Conservation (phyloP, 2,888 invertebrate species). For the Molanna angustata region DNA sequence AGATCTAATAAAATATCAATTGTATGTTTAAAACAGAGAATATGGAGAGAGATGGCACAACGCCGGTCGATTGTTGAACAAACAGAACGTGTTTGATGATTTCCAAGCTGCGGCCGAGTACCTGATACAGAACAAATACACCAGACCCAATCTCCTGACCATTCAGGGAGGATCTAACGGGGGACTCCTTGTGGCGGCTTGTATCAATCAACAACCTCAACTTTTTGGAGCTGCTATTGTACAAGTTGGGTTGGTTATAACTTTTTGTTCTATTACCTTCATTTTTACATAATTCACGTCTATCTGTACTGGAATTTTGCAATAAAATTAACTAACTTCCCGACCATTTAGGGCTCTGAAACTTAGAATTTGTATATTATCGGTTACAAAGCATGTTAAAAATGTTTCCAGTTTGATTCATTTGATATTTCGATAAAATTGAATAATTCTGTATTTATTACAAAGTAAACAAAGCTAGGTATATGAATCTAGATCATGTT, state of each 20-base stretch:
- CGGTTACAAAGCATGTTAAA: no score
- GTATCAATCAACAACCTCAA: conserved; percentile 92
- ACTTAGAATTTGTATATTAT: no score
- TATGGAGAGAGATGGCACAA: conserved; percentile 98
- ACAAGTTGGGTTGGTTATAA: conserved; percentile 92
- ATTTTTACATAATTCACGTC: no score
- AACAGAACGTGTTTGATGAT: conserved; percentile 97
- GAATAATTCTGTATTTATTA: no score
- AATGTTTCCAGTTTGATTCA: no score
- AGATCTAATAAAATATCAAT: neutral
- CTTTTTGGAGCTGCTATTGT: conserved; percentile 90
- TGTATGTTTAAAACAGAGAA: conserved; percentile 59
- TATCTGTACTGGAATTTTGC: no score
- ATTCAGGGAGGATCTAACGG: conserved; percentile 98
- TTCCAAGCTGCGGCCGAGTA: conserved; percentile 91
- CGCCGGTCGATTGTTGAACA: conserved; percentile 83
- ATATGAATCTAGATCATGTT: no score
- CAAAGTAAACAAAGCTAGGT: no score
- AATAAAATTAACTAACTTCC: no score
- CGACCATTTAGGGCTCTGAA: no score
- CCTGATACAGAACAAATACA: conserved; percentile 78
- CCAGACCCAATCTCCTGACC: conserved; percentile 67
- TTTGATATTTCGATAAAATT: no score
- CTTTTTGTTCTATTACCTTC: no score
- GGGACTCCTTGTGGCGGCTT: conserved; percentile 92